Base-by-base conservation (phyloP, 2,797 vertebrate genomes). In the Pempheris klunzingeri region DNA sequence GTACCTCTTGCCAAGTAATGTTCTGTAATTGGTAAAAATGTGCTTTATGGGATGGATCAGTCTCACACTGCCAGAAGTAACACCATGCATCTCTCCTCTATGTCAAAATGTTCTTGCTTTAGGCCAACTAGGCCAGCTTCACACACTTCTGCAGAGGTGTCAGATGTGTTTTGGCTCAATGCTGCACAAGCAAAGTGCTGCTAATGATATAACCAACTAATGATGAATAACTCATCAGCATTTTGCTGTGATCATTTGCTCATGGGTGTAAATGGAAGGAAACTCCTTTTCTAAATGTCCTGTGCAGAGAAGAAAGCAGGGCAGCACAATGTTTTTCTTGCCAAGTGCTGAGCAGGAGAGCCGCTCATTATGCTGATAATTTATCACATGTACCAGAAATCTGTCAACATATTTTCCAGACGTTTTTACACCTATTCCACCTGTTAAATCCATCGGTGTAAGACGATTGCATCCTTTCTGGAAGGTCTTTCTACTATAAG, bases 111-210 rank as follows among this genome's bases (percentile, higher is more conserved):
- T 47, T 78, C 47, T 50, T 4, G 22, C 58, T 49, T 57, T 18
- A 18, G 22, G 0, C 49, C 43, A 70, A 2, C 57, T 71, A n/a
- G n/a, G n/a, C n/a, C 22, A 5, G 32, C 50, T 41, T 65, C 34
- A 43, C 34, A 76, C 61, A 38, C 61, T 57, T 67, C 26, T 20
- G 10, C 49, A 36, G 7, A 14, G 11, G 47, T 67, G 50, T 60
- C 64, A 78, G 62, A 72, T 72, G 54, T 65, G 66, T 66, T 82
- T 75, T 78, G 54, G 61, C 73, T 71, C 60, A 24, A 61, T n/a
- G n/a, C 30, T 39, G 43, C 43, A 46, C 49, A 26, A 53, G 50
- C 17, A 76, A 64, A 26, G 36, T 7, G 12, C 52, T 28, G 26
- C 28, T 20, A n/a, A 58, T 44, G 47, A 58, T 26, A 28, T n/a